Evolutionary conservation across 1,140 invertebrate species (phyloP).

Genomic region (Phocides pigmalion): DNA sequence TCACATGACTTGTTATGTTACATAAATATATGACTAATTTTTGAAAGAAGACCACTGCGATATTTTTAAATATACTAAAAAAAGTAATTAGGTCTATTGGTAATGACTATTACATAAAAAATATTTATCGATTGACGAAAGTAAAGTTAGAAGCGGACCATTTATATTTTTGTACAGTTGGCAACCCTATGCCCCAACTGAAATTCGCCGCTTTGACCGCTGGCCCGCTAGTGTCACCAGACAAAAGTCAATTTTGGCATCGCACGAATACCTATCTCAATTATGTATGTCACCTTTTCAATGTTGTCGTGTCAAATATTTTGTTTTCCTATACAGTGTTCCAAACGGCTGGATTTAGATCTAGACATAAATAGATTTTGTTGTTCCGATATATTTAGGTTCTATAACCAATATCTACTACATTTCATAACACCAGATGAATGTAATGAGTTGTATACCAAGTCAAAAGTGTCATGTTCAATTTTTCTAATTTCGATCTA

Average conservation of each 20-base stretch:
- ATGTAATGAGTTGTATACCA: too few species aligned
- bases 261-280: slow-evolving; percentile 18
- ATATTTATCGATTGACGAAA: too few species aligned
- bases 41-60: too few species aligned
- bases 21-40: too few species aligned
- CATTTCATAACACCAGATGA: too few species aligned
- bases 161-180: background rate
- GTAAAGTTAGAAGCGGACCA: too few species aligned
- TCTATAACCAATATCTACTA: background rate
- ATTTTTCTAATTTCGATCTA: too few species aligned
- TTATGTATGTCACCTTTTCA: slow-evolving; percentile 25
- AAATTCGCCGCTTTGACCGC: slow-evolving; percentile 18
- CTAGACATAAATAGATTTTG: background rate
- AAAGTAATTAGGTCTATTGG: too few species aligned
- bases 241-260: slow-evolving; percentile 27
- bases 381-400: background rate
- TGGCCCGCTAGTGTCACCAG: slow-evolving; percentile 3
- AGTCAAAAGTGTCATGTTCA: too few species aligned
- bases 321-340: background rate
- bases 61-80: too few species aligned
- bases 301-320: slow-evolving; percentile 14
- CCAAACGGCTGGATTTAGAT: background rate
- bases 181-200: slow-evolving; percentile 5
- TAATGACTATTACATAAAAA: too few species aligned
- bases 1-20: too few species aligned